Evolutionary conservation across 2,797 vertebrate species (phyloP), one percentile per base, ranked within the genome.

Genomic region (Malurus leucopterus): DNA sequence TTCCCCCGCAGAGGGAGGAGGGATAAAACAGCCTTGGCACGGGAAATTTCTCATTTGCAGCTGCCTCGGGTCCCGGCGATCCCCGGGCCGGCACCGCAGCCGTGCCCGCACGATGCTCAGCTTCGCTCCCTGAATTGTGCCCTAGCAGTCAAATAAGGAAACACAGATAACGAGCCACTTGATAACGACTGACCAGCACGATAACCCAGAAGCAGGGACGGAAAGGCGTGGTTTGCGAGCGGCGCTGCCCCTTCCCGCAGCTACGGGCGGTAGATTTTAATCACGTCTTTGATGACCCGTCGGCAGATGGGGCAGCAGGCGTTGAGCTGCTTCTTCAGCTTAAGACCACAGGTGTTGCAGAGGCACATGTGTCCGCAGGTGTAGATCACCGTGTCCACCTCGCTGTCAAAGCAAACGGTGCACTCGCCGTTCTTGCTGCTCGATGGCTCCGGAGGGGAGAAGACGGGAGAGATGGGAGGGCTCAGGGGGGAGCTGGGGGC

Each of bases 311-410:
- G 99, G 79, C 99, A 99, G 97, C 99, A 99, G 40, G 99, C 98
- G 0, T 99, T 98, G 87, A 98, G 98, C 96, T 99, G 99, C 93
- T 98, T 98, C 97, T 98, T 99, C 95, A 99, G 98, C 96, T 98
- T 99, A 95, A 98, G 97, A 86, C 99, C 99, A 0, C 99, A 99
- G 97, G 98, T 98, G 86, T 98, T 98, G 95, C 99, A 99, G 96
- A 99, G 98, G 95, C 99, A 99, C 99, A 99, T 99, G 97, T 99
- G 99, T 97, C 99, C 99, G 7, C 99, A 99, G 8, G 99, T 99
- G 97, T 99, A 99, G 97, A 99, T 99, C 91, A 99, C 99, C 0
- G 99, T 99, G 97, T 99, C 99, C 93, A 99, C 99, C 89, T 99
- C 99, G 54, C 98, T 98, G 94, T 99, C 99, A 40, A 99, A 99